Conservation (phyloP, 37 sponge, comb jelly and placozoan species). For the Chondrosia reniformis region DNA sequence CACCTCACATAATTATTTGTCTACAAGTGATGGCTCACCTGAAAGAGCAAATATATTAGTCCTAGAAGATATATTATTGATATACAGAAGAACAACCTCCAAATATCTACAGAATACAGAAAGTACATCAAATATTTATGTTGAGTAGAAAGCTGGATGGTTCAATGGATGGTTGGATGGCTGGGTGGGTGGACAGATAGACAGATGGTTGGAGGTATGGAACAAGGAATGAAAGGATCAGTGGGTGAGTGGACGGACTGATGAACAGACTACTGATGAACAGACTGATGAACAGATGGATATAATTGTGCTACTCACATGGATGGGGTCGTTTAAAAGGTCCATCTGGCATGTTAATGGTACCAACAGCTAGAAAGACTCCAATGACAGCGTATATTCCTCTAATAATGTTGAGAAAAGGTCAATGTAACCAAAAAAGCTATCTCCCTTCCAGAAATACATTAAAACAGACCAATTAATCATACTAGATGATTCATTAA, state of each 20-base stretch:
- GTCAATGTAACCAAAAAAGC: not conserved
- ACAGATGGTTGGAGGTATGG: too few species aligned
- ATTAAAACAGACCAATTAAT: not conserved
- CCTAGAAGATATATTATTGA: not conserved
- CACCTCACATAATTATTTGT: too few species aligned
- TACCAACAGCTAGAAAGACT: slow-evolving; percentile 76
- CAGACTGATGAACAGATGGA: too few species aligned
- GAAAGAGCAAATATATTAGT: not conserved
- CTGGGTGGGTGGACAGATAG: too few species aligned
- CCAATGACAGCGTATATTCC: slow-evolving; percentile 67
- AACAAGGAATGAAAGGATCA: too few species aligned
- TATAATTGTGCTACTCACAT: slow-evolving; percentile 36
- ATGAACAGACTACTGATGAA: too few species aligned
- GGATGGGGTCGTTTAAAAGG: slow-evolving; percentile 90
- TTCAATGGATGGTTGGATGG: too few species aligned
- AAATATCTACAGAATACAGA: not conserved
- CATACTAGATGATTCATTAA: not conserved
- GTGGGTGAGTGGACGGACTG: too few species aligned
- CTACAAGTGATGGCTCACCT: too few species aligned
- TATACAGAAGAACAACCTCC: not conserved
- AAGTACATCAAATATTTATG: not conserved
- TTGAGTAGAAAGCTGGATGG: too few species aligned
- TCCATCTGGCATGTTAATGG: slow-evolving; percentile 82
- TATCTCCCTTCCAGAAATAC: not conserved
- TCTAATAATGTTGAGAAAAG: slow-evolving; percentile 10